A percentile compares a stretch with the other conserved stretches of the same genome.
These are phyloP conservation scores for Melipona quadrifasciata DNA, from an alignment of 1,140 invertebrate genomes.

Conservation along the genomic window DNA sequence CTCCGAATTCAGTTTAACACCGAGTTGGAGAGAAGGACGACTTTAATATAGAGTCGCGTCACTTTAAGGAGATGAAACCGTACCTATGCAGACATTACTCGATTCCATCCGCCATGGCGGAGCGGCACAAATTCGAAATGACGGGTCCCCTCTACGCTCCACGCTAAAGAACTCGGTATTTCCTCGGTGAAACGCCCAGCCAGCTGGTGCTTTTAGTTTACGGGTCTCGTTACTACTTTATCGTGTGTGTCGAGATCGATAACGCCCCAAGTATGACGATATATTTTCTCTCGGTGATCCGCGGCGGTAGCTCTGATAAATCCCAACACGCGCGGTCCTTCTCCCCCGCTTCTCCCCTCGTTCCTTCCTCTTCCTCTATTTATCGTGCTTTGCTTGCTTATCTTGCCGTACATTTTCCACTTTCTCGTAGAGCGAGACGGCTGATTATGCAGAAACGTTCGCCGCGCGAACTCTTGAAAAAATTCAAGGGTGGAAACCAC, in stretches of 20 bases:
- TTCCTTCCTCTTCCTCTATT: neutral
- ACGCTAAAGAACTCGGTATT: constrained; percentile 49
- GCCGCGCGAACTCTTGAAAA: neutral
- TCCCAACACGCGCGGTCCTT: neutral
- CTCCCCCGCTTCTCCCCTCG: neutral
- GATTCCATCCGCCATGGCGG: neutral
- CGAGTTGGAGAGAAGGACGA: neutral
- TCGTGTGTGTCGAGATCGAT: constrained; percentile 66
- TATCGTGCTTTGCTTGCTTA: neutral
- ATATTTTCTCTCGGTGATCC: constrained; percentile 56
- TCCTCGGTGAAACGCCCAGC: constrained; percentile 23
- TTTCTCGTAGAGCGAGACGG: neutral
- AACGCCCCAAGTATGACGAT: constrained; percentile 61
- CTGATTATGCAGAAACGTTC: neutral
- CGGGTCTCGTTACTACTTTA: constrained; percentile 67
- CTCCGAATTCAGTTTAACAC: neutral
- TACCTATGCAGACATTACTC: constrained; percentile 33
- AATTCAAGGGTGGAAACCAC: too few species aligned
- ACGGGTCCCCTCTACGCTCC: constrained; percentile 12
- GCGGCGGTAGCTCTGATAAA: constrained; percentile 53
- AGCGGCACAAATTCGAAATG: constrained; percentile 21
- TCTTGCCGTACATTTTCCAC: neutral
- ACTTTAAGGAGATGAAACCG: constrained; percentile 45
- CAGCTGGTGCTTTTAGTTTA: constrained; percentile 62
- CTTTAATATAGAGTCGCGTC: constrained; percentile 44